These are phyloP conservation scores for Iphiclides podalirius DNA, from an alignment of 2,888 invertebrate species.

Conservation along the genomic window DNA sequence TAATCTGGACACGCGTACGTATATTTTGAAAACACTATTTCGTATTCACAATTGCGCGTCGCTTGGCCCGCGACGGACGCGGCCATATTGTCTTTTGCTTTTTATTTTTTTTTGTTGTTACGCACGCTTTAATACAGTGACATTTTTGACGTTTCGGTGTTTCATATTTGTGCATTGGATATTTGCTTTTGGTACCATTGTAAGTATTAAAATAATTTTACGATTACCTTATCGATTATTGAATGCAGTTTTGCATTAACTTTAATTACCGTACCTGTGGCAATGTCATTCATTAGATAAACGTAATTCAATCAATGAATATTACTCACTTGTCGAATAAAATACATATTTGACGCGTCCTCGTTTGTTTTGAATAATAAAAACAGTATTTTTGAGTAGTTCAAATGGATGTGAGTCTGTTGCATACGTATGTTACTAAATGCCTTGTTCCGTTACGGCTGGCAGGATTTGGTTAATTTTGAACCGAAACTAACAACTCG, in stretches of 20 bases:
- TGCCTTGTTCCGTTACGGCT: neutral
- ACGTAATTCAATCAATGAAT: neutral
- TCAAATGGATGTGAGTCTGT: neutral
- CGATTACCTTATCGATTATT: neutral
- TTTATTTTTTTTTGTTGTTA: conserved; percentile 29
- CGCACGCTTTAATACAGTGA: conserved; percentile 22
- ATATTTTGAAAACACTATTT: conserved; percentile 69
- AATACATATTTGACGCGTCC: neutral
- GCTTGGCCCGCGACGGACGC: conserved; percentile 43
- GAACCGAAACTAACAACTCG: neutral
- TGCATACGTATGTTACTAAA: neutral
- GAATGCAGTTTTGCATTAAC: neutral
- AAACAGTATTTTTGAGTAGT: too few relatives aligned
- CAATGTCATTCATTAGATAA: neutral
- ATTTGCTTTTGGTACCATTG: conserved; percentile 11
- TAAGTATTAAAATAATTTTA: conserved; percentile 1
- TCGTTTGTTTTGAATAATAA: neutral
- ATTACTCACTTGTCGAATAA: neutral
- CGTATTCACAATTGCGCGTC: conserved; percentile 64
- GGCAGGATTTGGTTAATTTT: neutral
- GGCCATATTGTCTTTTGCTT: conserved; percentile 47
- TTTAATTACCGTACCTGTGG: neutral
- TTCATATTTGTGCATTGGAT: conserved; percentile 17
- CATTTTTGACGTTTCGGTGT: conserved; percentile 19
- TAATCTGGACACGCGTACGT: conserved; percentile 40